Conservation (phyloP, 2,113 vertebrate species). For the Neotragus moschatus region DNA sequence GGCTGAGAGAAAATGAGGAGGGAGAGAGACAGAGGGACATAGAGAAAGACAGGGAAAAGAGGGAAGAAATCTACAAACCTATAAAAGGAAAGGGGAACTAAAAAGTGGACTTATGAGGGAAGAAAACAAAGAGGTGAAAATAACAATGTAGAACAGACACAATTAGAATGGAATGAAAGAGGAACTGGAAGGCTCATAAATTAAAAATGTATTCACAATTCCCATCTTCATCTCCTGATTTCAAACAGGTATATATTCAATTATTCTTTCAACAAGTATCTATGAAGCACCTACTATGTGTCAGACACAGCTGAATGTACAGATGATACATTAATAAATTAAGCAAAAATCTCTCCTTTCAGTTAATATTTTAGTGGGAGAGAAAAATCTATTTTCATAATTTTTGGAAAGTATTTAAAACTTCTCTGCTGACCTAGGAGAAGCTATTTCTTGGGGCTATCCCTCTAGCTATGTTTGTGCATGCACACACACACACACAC, state of each 20-base stretch:
- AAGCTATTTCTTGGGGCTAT: neutral
- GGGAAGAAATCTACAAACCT: neutral
- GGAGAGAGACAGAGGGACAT: neutral
- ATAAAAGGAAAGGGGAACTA: neutral
- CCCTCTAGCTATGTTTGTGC: neutral
- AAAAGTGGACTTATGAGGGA: neutral
- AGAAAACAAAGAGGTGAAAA: neutral
- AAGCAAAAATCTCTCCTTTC: neutral
- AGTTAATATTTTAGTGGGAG: neutral
- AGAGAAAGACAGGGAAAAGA: neutral
- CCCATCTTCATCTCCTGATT: neutral
- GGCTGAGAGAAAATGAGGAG: neutral
- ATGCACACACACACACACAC: neutral
- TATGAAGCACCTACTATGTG: neutral
- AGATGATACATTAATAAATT: neutral
- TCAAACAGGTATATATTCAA: neutral
- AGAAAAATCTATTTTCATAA: neutral
- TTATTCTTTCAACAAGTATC: neutral
- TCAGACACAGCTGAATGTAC: neutral
- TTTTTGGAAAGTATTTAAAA: neutral
- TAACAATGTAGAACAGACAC: neutral
- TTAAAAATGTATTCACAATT: neutral
- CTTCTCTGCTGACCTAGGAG: neutral
- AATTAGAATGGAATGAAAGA: neutral
- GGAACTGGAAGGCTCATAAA: neutral